phyloP scores from a whole-genome alignment of 2,888 invertebrate species.

The Ethmia dodecea region DNA sequence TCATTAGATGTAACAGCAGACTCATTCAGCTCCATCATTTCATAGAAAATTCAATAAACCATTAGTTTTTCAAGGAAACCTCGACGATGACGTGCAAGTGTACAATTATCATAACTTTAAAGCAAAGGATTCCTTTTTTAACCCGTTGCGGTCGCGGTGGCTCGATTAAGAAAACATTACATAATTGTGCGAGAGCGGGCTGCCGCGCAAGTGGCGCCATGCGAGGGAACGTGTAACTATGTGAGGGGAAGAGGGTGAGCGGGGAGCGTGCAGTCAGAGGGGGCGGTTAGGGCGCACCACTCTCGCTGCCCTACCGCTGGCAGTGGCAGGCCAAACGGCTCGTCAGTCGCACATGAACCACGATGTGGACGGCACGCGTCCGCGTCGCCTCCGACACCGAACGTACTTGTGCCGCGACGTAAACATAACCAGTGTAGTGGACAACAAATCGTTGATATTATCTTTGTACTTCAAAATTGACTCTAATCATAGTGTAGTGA shows the following conservation, averaged over 20 bases:
- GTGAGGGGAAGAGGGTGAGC: constrained; percentile 46
- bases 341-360: constrained; percentile 63
- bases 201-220: constrained; percentile 71
- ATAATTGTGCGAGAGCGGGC: constrained; percentile 68
- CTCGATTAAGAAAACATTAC: constrained; percentile 74
- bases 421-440: constrained; percentile 64
- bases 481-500: constrained; percentile 35
- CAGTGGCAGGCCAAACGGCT: constrained; percentile 43
- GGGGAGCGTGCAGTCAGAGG: constrained; percentile 42
- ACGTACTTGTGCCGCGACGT: constrained; percentile 60
- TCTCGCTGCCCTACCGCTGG: constrained; percentile 43
- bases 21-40: constrained; percentile 19
- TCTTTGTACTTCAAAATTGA: constrained; percentile 33
- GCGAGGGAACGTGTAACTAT: constrained; percentile 68
- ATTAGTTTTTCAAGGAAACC: constrained; percentile 26
- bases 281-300: constrained; percentile 56
- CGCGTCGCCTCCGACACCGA: constrained; percentile 46
- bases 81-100: constrained; percentile 23
- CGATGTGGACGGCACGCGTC: constrained; percentile 60
- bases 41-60: constrained; percentile 28
- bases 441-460: constrained; percentile 35
- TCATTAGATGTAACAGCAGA: constrained; percentile 8
- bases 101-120: constrained; percentile 38
- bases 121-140: constrained; percentile 46
- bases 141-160: constrained; percentile 54